Evolutionary conservation across 64 coral and sea anemone species (phyloP).

Genomic region (Actinia equina): DNA sequence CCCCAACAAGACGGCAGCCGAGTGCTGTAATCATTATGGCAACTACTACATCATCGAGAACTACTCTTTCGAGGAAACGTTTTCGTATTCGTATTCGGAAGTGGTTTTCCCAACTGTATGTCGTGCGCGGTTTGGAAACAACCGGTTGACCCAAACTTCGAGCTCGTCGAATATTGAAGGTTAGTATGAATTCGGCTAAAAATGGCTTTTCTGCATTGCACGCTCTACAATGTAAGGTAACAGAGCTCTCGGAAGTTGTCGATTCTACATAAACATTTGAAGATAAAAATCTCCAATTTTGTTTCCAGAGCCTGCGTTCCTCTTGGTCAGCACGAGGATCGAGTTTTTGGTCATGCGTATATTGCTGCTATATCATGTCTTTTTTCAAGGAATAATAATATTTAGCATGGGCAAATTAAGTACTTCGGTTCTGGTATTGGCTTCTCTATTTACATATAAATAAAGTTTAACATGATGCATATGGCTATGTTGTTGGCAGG

Average conservation of each 20-base stretch:
- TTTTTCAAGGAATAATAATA: too few species aligned
- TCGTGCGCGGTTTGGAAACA: neutral
- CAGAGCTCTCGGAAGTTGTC: too few species aligned
- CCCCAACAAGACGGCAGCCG: neutral
- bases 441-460: too few species aligned
- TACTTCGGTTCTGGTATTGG: too few species aligned
- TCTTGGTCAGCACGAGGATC: too few species aligned
- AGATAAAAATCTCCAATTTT: too few species aligned
- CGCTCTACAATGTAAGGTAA: neutral
- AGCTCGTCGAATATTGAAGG: neutral
- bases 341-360: too few species aligned
- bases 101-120: neutral
- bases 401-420: too few species aligned
- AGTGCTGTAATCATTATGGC: neutral
- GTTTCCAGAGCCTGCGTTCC: too few species aligned
- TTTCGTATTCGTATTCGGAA: neutral
- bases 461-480: too few species aligned
- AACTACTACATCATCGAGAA: constrained; percentile 2
- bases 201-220: neutral
- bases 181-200: neutral
- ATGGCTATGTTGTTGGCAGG: too few species aligned
- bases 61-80: neutral
- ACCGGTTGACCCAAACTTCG: neutral
- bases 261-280: neutral
- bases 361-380: too few species aligned